A percentile compares a stretch with the other conserved stretches of the same genome.
Conservation (phyloP, 2,888 invertebrate genomes). For the Dione vanillae region DNA sequence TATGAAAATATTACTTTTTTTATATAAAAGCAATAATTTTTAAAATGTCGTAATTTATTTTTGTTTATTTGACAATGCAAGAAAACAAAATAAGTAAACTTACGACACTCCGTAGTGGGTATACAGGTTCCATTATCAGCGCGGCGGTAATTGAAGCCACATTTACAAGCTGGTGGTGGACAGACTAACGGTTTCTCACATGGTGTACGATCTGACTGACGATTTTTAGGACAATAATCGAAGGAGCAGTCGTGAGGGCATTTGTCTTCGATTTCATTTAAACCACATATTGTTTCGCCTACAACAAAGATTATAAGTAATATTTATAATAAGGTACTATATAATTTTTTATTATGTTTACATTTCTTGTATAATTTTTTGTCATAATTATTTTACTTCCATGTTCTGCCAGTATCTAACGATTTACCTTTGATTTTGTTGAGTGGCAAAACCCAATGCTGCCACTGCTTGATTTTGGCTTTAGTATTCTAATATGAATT, state of each 20-base stretch:
- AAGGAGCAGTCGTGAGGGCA: constrained; percentile 55
- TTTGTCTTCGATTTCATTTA: constrained; percentile 51
- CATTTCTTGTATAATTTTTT: too few relatives aligned
- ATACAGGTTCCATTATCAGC: constrained; percentile 58
- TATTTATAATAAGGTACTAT: too few relatives aligned
- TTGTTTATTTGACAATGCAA: too few relatives aligned
- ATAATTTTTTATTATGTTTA: too few relatives aligned
- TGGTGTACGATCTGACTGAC: constrained; percentile 37
- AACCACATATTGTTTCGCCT: constrained; percentile 49
- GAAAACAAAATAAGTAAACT: too few relatives aligned
- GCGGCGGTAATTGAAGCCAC: constrained; percentile 57
- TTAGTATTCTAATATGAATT: too few relatives aligned
- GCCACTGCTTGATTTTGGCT: too few relatives aligned
- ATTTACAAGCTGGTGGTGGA: constrained; percentile 56
- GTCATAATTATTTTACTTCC: background rate
- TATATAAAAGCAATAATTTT: too few relatives aligned
- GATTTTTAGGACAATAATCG: constrained; percentile 56
- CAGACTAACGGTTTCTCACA: constrained; percentile 52
- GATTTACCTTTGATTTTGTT: background rate
- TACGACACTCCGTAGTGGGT: constrained; percentile 53
- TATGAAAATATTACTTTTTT: too few relatives aligned
- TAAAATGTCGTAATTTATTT: too few relatives aligned
- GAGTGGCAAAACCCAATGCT: constrained; percentile 3
- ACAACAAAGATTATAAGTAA: too few relatives aligned
- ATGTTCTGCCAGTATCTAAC: background rate